Conservation (phyloP, 1,140 invertebrate genomes). For the Acromyrmex echinatior region DNA sequence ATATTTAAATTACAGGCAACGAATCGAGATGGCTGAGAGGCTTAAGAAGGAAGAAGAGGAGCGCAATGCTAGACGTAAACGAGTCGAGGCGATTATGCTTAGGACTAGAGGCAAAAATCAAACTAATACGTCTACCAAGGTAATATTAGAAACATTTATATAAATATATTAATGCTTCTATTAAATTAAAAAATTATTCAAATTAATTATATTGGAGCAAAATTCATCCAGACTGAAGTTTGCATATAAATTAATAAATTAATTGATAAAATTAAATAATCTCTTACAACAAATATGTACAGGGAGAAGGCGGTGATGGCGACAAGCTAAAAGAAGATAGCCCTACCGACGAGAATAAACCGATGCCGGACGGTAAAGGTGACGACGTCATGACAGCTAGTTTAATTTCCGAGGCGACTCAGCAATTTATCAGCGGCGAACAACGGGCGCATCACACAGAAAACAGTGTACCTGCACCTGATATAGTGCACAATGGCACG, state of each 20-base stretch:
- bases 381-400: conserved; percentile 85
- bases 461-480: conserved; percentile 76
- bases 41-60: conserved; percentile 94
- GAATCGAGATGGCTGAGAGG: conserved; percentile 91
- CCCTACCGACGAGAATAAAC: conserved; percentile 82
- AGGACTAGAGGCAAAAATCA: conserved; percentile 91
- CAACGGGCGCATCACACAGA: conserved; percentile 80
- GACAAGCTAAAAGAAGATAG: conserved; percentile 85
- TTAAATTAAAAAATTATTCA: background rate
- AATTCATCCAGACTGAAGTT: background rate
- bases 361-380: conserved; percentile 78
- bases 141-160: conserved; percentile 55
- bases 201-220: background rate
- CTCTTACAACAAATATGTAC: background rate
- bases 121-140: conserved; percentile 86
- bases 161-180: background rate
- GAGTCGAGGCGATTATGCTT: conserved; percentile 94
- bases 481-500: conserved; percentile 84
- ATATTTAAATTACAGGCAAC: conserved; percentile 86
- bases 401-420: conserved; percentile 84
- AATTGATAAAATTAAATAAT: background rate
- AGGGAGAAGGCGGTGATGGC: conserved; percentile 82
- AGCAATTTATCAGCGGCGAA: conserved; percentile 84
- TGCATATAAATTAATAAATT: conserved; percentile 10
- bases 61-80: conserved; percentile 91